phyloP scores from a whole-genome alignment of 53 echinoderm and acorn worm genomes.

The Glandiceps talaboti region DNA sequence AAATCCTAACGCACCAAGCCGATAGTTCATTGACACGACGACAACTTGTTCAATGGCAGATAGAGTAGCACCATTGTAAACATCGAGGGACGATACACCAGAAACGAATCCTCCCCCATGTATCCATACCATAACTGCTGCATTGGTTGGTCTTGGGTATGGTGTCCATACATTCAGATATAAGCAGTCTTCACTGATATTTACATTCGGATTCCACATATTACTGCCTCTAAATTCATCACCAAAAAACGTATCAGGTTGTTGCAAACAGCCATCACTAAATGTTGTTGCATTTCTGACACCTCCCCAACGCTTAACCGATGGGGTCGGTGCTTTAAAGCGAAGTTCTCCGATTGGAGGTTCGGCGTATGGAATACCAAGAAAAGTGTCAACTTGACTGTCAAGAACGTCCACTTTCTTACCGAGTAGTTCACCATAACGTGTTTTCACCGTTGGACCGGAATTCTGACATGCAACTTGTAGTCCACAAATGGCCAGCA shows the following conservation, averaged over 20 bases:
- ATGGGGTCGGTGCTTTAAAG: conserved; percentile 23
- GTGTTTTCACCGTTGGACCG: not conserved
- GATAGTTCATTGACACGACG: not conserved
- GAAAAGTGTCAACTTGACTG: conserved; percentile 56
- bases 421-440: not conserved
- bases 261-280: conserved; percentile 48
- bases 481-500: not conserved
- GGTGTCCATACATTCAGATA: not conserved
- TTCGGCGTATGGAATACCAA: conserved; percentile 71
- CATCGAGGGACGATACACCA: not conserved
- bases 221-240: conserved; percentile 2
- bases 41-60: not conserved
- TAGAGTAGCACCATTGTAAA: not conserved
- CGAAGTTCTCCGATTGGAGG: conserved; percentile 27
- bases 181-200: not conserved
- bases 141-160: not conserved
- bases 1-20: not conserved
- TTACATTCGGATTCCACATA: not conserved
- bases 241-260: conserved; percentile 35
- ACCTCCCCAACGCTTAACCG: conserved; percentile 26
- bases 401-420: not conserved
- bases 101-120: not conserved
- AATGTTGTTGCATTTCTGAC: conserved; percentile 47
- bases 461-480: not conserved
- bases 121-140: not conserved